Evolutionary conservation across 2,888 invertebrate species (phyloP), one percentile per base, ranked within the genome.

Genomic region (Eupeodes latifasciatus): DNA sequence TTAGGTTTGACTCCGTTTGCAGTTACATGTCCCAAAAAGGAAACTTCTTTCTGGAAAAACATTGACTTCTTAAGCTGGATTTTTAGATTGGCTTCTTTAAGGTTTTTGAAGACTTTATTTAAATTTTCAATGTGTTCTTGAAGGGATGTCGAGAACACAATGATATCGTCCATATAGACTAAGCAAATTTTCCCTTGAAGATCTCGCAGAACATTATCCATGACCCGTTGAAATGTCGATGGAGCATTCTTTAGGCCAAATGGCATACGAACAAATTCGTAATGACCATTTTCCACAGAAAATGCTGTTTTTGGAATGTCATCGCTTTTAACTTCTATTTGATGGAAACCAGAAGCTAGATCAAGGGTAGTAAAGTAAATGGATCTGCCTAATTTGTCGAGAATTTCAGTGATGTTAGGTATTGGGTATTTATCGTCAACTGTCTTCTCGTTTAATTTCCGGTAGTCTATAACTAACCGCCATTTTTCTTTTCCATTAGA

Each of bases 311-410:
- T 85, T 57, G 71, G 55, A n/a, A 71, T 57, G 19, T 77, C 80
- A 10, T 64, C 57, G 27, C 47, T n/a, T 10, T 53, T 53, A 19
- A 82, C 53, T 27, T 78, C 59, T 12, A 76, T 71, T 40, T 83
- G 71, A 2, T 53, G 16, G 16, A 53, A 53, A 16, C 53, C 53
- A 10, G 53, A 53, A 9, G 53, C 16, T 16, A 89, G 59, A 62
- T 88, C 82, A 14, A 79, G 47, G 11, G 81, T 66, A 7, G 61
- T 53, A n/a, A 85, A 85, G 19, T 85, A 78, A 9, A 72, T 67
- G 27, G 81, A 86, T 66, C 69, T 77, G 14, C 85, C 88, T 12
- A 90, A 74, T 76, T 90, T 90, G 9, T 90, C 86, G 11, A 90
- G 49, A 14, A 90, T 86, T 51, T 84, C 86, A 4, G 74, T 85